phyloP scores from a whole-genome alignment of 1,140 invertebrate species.

The Ips nitidus region DNA sequence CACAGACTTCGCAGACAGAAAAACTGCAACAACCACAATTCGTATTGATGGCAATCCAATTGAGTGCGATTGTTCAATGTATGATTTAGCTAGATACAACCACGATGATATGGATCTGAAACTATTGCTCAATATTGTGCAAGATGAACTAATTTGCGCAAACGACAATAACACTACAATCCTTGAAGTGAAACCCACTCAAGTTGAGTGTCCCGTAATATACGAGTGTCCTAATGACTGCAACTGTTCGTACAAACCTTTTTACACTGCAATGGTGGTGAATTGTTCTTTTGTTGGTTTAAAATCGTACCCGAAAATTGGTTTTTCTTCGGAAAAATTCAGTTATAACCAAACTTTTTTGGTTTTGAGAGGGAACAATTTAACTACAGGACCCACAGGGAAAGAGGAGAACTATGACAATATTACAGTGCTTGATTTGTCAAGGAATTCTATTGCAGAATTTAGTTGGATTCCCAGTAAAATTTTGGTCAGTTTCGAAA shows the following conservation, averaged over 20 bases:
- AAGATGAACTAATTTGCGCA: slow-evolving; percentile 28
- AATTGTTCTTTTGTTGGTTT: slow-evolving; percentile 35
- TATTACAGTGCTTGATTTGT: not conserved
- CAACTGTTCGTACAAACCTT: slow-evolving; percentile 26
- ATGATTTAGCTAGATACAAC: slow-evolving; percentile 38
- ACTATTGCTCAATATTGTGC: slow-evolving; percentile 24
- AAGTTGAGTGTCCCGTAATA: slow-evolving; percentile 27
- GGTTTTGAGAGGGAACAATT: not conserved
- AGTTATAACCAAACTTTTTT: not conserved
- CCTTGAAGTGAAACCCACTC: slow-evolving; percentile 21
- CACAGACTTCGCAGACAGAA: too few species aligned
- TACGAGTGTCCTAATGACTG: slow-evolving; percentile 36
- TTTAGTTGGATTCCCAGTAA: not conserved
- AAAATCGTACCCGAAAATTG: slow-evolving; percentile 29
- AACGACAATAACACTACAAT: slow-evolving; percentile 1
- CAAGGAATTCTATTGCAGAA: not conserved
- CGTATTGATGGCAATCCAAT: slow-evolving; percentile 9
- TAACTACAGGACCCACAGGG: not conserved
- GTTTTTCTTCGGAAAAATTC: slow-evolving; percentile 12
- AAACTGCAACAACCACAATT: too few species aligned
- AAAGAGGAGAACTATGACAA: not conserved
- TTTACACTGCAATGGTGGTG: slow-evolving; percentile 24
- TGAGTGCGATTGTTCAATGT: slow-evolving; percentile 25
- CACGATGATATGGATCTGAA: slow-evolving; percentile 20
- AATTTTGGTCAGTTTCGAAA: not conserved